Evolutionary conservation across 1,140 invertebrate species (phyloP).

Genomic region (Drosophila carrolli): DNA sequence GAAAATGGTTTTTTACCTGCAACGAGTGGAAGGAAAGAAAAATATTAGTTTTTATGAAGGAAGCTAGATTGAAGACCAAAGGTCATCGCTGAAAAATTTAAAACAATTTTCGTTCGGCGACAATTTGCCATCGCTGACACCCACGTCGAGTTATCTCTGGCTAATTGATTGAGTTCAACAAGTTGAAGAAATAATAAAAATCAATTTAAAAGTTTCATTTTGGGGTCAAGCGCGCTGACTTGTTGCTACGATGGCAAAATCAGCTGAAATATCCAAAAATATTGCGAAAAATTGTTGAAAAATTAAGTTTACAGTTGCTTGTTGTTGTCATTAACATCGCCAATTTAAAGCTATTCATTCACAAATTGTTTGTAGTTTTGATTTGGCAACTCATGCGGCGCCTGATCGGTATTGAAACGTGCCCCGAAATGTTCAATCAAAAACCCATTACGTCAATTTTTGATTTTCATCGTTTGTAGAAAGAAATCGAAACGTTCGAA

Average conservation of each 20-base stretch:
- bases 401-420: conserved; percentile 48
- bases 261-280: conserved; percentile 16
- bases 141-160: conserved; percentile 72
- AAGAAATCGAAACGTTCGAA: conserved; percentile 30
- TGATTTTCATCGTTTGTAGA: conserved; percentile 53
- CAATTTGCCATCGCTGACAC: conserved; percentile 68
- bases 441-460: conserved; percentile 76
- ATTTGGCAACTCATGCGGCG: conserved; percentile 68
- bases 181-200: conserved; percentile 80
- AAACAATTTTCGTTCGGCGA: conserved; percentile 30
- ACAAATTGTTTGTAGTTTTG: conserved; percentile 64
- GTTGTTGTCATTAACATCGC: conserved; percentile 54
- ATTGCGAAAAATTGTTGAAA: conserved; percentile 66
- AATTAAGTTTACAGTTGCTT: conserved; percentile 57
- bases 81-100: conserved; percentile 26
- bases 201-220: conserved; percentile 71
- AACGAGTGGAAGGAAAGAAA: conserved; percentile 26
- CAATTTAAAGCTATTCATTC: conserved; percentile 77
- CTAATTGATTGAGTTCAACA: conserved; percentile 81
- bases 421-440: conserved; percentile 73
- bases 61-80: conserved; percentile 16
- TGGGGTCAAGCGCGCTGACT: conserved; percentile 72
- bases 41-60: conserved; percentile 27
- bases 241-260: conserved; percentile 48
- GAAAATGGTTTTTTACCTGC: conserved; percentile 47